Evolutionary conservation across 2,888 invertebrate species (phyloP).

Genomic region (Electrophaes corylata): DNA sequence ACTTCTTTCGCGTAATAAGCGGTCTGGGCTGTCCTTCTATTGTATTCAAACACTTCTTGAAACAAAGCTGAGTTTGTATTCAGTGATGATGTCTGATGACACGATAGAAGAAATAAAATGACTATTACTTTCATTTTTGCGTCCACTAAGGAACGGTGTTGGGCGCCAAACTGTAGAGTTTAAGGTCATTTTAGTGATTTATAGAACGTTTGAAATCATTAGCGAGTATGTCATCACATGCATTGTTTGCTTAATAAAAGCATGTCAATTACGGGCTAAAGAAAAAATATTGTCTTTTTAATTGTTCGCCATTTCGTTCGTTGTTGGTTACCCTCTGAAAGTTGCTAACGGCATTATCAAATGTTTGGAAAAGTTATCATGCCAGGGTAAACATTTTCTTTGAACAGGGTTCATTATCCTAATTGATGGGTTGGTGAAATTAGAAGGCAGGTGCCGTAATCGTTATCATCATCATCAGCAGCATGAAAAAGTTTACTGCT

Average conservation of each 20-base stretch:
- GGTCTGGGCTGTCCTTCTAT: conserved; percentile 57
- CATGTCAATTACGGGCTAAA: conserved; percentile 73
- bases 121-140: conserved; percentile 42
- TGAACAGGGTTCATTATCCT: conserved; percentile 3
- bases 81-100: conserved; percentile 36
- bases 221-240: conserved; percentile 56
- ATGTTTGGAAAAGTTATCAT: conserved; percentile 13
- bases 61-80: conserved; percentile 42
- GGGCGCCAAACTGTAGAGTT: conserved; percentile 53
- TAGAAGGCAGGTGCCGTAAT: not conserved
- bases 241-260: conserved; percentile 63
- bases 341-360: conserved; percentile 20
- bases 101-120: conserved; percentile 46
- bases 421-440: not conserved
- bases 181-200: conserved; percentile 53
- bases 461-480: too few relatives aligned
- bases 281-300: conserved; percentile 66
- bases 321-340: conserved; percentile 26
- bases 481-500: too few relatives aligned
- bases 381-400: conserved; percentile 12
- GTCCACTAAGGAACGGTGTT: conserved; percentile 42
- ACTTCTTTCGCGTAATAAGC: conserved; percentile 66
- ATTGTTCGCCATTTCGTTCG: conserved; percentile 54
- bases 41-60: conserved; percentile 62
- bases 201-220: conserved; percentile 62